A percentile compares a stretch with the other conserved stretches of the same genome.
phyloP scores from a whole-genome alignment of 2,888 invertebrate species.

The Pteria penguin region DNA sequence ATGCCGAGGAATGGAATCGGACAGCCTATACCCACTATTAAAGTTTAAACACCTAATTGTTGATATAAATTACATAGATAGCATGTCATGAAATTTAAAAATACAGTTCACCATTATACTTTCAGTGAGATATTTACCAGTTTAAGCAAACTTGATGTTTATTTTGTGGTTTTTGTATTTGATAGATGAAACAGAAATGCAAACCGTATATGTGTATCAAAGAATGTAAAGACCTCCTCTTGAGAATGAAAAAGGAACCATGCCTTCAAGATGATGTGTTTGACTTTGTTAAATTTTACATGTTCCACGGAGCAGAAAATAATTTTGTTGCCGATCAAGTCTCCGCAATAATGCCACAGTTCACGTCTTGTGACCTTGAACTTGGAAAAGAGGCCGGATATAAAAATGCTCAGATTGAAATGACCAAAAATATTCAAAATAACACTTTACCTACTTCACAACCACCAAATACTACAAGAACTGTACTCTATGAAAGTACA shows the following conservation, averaged over 20 bases:
- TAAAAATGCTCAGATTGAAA: too few species aligned
- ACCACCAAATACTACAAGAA: too few species aligned
- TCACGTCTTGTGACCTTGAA: slow-evolving; percentile 9
- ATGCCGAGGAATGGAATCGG: too few species aligned
- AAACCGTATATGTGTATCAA: slow-evolving; percentile 23
- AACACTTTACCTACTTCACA: too few species aligned
- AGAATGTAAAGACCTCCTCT: slow-evolving; percentile 22
- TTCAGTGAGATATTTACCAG: background rate
- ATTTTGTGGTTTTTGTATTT: background rate
- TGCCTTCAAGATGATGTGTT: slow-evolving; percentile 27
- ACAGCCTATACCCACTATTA: too few species aligned
- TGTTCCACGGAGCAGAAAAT: background rate
- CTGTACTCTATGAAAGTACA: too few species aligned
- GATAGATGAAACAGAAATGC: slow-evolving; percentile 28
- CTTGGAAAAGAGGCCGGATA: slow-evolving; percentile 10
- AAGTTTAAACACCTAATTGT: too few species aligned
- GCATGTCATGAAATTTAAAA: background rate
- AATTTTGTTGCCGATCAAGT: background rate
- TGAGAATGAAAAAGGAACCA: slow-evolving; percentile 13
- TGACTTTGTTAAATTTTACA: slow-evolving; percentile 20
- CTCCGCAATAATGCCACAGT: background rate
- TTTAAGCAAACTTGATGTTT: background rate
- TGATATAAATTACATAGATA: too few species aligned
- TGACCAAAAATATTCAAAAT: too few species aligned
- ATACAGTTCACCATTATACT: too few species aligned